Base-by-base conservation (phyloP, 2,888 invertebrate genomes). In the Caenorhabditis sp. region DNA sequence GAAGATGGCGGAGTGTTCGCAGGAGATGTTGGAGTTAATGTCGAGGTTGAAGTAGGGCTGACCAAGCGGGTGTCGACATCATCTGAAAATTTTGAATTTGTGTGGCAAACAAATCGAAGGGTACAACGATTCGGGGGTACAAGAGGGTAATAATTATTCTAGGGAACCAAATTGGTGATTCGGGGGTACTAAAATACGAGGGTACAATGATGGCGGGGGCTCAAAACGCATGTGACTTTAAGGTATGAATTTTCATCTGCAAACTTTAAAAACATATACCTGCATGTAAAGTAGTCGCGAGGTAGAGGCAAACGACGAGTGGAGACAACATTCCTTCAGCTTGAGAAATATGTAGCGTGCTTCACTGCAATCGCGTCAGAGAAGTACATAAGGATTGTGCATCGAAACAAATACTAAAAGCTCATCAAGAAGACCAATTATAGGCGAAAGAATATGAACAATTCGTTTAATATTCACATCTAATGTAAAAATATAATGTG, bases 281-380 rank as follows among this genome's bases (percentile, higher is more conserved):
- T 61, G 61, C 73, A 73, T 61, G 73, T 59, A 49, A 47, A 35
- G 14, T 73, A 19, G 24, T 73, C 51, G 28, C n/a, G 22, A 73
- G 59, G 47, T 44, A 24, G 51, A 59, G n/a, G 22, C 54, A 70
- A 10, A 70, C 26, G 58, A 58, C n/a, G 19, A 70, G 70, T 56
- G 58, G 38, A 70, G 38, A 58, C 58, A 35, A 56, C 56, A 70
- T 70, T 24, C 44, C 7, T 22, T 64, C 22, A 22, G n/a, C 64
- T 64, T 24, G n/a, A n/a, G 64, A 26, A 64, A 44, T 64, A 64
- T 64, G 47, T 47, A 64, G 47, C 64, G 47, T 64, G 24, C 44
- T 64, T 64, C 44, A 47, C 44, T 31, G 31, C 31, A 7, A 6
- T 31, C 4, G 7, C 31, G 31, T 31, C 4, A 7, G 5, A 31